Evolutionary conservation across 2,797 vertebrate species (phyloP).

Genomic region (Xenopus petersii): DNA sequence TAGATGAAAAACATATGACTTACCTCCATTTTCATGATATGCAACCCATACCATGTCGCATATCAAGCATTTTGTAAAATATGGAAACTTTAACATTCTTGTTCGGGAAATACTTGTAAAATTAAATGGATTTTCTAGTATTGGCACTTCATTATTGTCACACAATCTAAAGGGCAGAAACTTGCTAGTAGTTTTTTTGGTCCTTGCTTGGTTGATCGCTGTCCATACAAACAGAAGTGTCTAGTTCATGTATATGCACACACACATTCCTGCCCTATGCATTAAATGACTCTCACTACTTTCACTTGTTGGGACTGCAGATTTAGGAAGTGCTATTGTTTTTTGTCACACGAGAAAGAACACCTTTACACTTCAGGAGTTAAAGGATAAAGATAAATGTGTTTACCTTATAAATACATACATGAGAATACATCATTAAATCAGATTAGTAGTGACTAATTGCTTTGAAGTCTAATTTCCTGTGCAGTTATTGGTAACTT

Average conservation of each 20-base stretch:
- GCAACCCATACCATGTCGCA: too few species aligned
- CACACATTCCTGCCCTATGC: conserved; percentile 47
- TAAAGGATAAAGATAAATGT: conserved; percentile 26
- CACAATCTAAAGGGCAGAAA: background rate
- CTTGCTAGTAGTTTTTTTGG: background rate
- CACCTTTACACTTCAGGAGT: conserved; percentile 17
- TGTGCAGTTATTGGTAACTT: conserved; percentile 22
- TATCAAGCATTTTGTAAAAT: too few species aligned
- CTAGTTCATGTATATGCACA: conserved; percentile 50
- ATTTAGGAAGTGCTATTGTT: conserved; percentile 35
- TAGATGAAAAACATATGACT: too few species aligned
- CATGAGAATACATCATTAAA: conserved; percentile 28
- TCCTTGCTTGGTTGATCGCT: background rate
- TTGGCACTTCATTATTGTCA: background rate
- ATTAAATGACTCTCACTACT: conserved; percentile 10
- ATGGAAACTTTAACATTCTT: too few species aligned
- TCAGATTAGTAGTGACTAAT: conserved; percentile 8
- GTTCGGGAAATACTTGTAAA: too few species aligned
- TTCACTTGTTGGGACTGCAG: conserved; percentile 1
- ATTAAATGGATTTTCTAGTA: too few species aligned
- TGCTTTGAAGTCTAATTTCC: conserved; percentile 25
- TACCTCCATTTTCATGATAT: too few species aligned
- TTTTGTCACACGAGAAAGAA: conserved; percentile 24
- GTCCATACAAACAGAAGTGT: background rate
- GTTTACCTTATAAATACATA: conserved; percentile 35